These are phyloP conservation scores for Fregetta grallaria DNA, from an alignment of 2,113 vertebrate genomes.

Conservation along the genomic window DNA sequence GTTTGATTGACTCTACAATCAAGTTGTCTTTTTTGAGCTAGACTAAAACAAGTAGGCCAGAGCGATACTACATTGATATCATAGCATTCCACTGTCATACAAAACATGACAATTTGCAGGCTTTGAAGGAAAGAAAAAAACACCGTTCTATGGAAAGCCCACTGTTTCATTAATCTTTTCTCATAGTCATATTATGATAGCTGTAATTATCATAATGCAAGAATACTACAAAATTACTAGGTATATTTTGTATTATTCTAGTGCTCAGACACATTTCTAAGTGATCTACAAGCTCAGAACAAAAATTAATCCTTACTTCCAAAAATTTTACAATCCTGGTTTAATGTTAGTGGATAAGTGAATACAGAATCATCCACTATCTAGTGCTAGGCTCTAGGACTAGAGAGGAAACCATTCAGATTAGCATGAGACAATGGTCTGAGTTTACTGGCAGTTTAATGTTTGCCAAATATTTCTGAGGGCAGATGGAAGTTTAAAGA, in stretches of 20 bases:
- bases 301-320: not conserved
- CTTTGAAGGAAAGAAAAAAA: not conserved
- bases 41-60: not conserved
- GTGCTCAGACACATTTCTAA: not conserved
- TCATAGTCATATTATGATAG: not conserved
- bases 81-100: not conserved
- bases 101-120: not conserved
- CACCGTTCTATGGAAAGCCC: not conserved
- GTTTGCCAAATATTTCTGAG: not conserved
- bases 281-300: not conserved
- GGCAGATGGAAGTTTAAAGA: not conserved
- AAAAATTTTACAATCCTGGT: not conserved
- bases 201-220: not conserved
- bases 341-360: not conserved
- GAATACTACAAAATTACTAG: not conserved
- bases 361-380: not conserved
- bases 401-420: not conserved
- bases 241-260: not conserved
- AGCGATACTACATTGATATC: not conserved
- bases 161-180: not conserved
- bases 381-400: not conserved
- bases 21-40: not conserved
- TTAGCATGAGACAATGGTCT: not conserved
- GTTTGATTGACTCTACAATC: not conserved
- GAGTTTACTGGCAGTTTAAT: not conserved